Conservation (phyloP, 1,140 invertebrate species). For the Neuroterus valhalla region DNA sequence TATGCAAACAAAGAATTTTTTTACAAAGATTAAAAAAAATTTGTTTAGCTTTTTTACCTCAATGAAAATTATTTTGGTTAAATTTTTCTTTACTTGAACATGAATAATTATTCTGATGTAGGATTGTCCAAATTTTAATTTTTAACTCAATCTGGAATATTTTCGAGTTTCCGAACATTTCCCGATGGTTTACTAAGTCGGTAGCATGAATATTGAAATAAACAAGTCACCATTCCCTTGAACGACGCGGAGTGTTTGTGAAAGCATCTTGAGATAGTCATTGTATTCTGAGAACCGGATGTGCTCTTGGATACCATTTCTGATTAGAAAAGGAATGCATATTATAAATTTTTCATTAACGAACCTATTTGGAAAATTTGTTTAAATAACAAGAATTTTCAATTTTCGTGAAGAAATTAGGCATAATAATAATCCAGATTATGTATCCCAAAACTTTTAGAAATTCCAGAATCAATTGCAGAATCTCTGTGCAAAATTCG, state of each 20-base stretch:
- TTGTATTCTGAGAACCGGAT: neutral
- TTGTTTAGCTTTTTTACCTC: too few relatives aligned
- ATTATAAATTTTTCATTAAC: neutral
- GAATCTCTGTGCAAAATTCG: neutral
- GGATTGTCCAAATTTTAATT: too few relatives aligned
- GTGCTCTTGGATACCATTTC: neutral
- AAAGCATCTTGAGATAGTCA: conserved; percentile 4
- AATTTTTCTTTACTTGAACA: too few relatives aligned
- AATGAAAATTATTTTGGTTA: too few relatives aligned
- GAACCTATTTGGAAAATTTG: too few relatives aligned
- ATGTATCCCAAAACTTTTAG: neutral
- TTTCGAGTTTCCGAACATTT: too few relatives aligned
- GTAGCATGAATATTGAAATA: conserved; percentile 1
- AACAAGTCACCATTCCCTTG: conserved; percentile 6
- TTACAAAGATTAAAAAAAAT: too few relatives aligned
- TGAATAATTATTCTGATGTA: too few relatives aligned
- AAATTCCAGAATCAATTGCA: neutral
- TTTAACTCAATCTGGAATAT: too few relatives aligned
- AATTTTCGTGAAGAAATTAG: neutral
- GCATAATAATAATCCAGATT: neutral
- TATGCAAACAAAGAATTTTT: too few relatives aligned
- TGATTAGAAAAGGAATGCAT: neutral
- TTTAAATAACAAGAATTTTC: neutral
- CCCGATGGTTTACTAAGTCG: too few relatives aligned
- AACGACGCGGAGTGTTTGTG: conserved; percentile 10